Base-by-base conservation (phyloP, 2,888 invertebrate species). In the Pyrocoelia pectoralis region DNA sequence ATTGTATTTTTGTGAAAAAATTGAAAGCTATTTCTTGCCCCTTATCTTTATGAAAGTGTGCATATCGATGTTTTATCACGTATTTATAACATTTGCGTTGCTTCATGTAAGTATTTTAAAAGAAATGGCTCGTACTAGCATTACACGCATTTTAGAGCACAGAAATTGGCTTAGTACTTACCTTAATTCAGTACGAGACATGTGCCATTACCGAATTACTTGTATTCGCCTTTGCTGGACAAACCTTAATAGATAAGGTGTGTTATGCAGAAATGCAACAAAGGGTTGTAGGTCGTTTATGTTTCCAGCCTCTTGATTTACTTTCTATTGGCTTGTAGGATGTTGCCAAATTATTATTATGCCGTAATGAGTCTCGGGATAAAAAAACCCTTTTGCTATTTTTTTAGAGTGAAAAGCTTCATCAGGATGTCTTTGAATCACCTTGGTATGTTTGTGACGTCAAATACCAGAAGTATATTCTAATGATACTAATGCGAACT, bases 41-140 rank as follows among this genome's bases (percentile, higher is more conserved):
- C 9, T 61, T n/a, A 50, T 61, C 33, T 56, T 61, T 12, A 52
- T 61, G 33, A 61, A 61, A 41, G 56, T 56, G 10, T 38, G 38
- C 9, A 15, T 56, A 50, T 61, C 61, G 0, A 50, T 61, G 56
- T 61, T 61, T 43, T 61, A 61, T 14, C 56, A 56, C 15, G 49
- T 56, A 13, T 61, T 61, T 12, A 56, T 61, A 15, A 43, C 61
- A 19, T 61, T 55, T 56, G 55, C 56, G 6, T 19, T 50, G 38
- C 10, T 61, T 29, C 28, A 55, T 8, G 61, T 61, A 43, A 60
- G 60, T 60, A 17, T 38, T 24, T 12, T 10, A 14, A 13, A 41
- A 43, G n/a, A n/a, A n/a, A n/a, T n/a, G n/a, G n/a, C n/a, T n/a
- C n/a, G n/a, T n/a, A n/a, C n/a, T 10, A 15, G 17, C 15, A 13